These are phyloP conservation scores for Pachydiplax longipennis DNA, from an alignment of 2,888 invertebrate species.

Conservation along the genomic window DNA sequence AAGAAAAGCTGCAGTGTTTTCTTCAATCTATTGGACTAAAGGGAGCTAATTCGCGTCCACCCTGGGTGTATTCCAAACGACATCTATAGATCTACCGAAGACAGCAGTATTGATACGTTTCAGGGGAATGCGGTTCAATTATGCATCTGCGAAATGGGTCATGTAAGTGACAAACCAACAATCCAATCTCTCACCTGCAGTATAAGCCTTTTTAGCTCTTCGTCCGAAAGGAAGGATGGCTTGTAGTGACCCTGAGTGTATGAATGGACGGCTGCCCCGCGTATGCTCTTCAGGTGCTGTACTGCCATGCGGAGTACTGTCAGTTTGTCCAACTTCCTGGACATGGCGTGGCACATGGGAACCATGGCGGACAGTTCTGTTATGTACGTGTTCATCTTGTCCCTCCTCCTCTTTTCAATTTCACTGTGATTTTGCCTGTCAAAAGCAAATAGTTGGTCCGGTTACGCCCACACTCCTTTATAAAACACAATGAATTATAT, in stretches of 20 bases:
- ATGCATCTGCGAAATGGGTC: no score
- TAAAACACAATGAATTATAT: no score
- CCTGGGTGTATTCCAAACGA: no score
- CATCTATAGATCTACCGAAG: no score
- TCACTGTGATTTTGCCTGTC: slow-evolving; percentile 95
- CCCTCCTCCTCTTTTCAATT: slow-evolving; percentile 91
- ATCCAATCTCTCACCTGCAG: slow-evolving; percentile 66
- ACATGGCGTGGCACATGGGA: slow-evolving; percentile 94
- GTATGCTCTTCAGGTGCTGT: slow-evolving; percentile 83
- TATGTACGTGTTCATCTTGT: slow-evolving; percentile 97
- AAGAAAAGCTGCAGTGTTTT: no score
- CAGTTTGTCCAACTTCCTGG: slow-evolving; percentile 90
- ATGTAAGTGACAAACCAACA: no score
- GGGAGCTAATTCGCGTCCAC: no score
- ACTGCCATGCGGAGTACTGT: slow-evolving; percentile 91
- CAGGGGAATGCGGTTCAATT: no score
- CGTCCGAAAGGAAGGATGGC: slow-evolving; percentile 83
- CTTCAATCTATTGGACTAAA: no score
- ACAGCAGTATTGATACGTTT: no score
- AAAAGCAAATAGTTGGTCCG: slow-evolving; percentile 47
- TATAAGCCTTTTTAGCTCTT: slow-evolving; percentile 85
- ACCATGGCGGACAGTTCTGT: slow-evolving; percentile 88
- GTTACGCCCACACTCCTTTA: no score
- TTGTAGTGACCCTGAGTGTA: slow-evolving; percentile 80
- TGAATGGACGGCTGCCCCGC: slow-evolving; percentile 71